phyloP scores from a whole-genome alignment of 2,888 invertebrate genomes.

The Brachypterus glaber region DNA sequence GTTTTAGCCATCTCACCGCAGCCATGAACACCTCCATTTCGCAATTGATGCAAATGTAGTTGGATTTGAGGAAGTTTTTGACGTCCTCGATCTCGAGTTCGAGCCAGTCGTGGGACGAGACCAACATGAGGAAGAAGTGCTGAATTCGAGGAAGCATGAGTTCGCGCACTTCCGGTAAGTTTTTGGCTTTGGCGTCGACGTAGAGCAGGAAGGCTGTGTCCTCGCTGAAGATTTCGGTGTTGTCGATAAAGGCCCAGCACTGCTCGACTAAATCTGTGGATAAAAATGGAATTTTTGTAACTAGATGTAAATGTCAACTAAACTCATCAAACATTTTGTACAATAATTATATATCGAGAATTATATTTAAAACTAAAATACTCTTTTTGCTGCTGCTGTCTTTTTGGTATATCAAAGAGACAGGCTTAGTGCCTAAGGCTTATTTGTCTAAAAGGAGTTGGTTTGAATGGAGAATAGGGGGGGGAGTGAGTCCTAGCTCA shows the following conservation, averaged over 20 bases:
- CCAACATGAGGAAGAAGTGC: constrained; percentile 66
- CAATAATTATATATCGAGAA: too few species aligned
- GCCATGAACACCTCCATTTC: constrained; percentile 74
- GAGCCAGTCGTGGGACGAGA: constrained; percentile 65
- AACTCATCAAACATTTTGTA: too few species aligned
- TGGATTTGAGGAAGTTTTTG: constrained; percentile 57
- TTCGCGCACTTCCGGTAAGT: constrained; percentile 54
- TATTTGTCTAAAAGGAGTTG: too few species aligned
- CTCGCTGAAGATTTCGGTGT: constrained; percentile 59
- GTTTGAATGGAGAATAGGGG: too few species aligned
- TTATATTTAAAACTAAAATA: too few species aligned
- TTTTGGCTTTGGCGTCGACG: constrained; percentile 43
- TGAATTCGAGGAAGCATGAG: constrained; percentile 65
- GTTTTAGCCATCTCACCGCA: constrained; percentile 68
- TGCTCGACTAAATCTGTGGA: constrained; percentile 65
- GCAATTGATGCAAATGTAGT: constrained; percentile 63
- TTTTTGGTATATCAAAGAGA: too few species aligned
- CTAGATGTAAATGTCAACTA: too few species aligned
- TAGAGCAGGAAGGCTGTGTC: constrained; percentile 63
- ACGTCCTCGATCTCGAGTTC: constrained; percentile 56
- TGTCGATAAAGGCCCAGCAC: constrained; percentile 67
- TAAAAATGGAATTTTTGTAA: too few species aligned
- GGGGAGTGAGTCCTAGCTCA: too few species aligned
- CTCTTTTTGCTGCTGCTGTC: too few species aligned
- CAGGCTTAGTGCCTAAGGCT: too few species aligned